Conservation (phyloP, 2,113 vertebrate species). For the Mesitornis unicolor region DNA sequence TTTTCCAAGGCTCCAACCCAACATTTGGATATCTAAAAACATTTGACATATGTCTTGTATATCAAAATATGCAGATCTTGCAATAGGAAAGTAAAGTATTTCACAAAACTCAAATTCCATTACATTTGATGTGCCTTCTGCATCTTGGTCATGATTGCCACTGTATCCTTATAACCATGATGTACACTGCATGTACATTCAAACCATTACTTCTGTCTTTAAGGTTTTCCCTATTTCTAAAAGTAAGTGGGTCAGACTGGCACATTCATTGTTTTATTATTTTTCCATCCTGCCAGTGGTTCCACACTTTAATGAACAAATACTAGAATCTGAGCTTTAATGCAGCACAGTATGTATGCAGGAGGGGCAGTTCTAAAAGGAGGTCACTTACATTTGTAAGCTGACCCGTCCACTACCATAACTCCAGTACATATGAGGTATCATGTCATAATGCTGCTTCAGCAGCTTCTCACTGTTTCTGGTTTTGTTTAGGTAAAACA, state of each 20-base stretch:
- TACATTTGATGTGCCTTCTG: not conserved
- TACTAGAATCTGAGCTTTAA: not conserved
- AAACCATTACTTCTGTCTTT: not conserved
- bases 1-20: not conserved
- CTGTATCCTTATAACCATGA: not conserved
- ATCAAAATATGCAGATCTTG: not conserved
- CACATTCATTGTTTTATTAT: not conserved
- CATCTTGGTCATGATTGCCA: not conserved
- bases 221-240: not conserved
- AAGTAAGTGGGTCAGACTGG: not conserved
- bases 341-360: not conserved
- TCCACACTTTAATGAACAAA: not conserved
- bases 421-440: not conserved
- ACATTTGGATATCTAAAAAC: not conserved
- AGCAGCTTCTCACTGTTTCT: not conserved
- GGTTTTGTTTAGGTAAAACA: not conserved
- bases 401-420: not conserved
- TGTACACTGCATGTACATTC: not conserved
- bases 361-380: slow-evolving; percentile 14
- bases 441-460: not conserved
- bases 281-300: not conserved
- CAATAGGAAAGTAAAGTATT: not conserved
- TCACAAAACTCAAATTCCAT: not conserved
- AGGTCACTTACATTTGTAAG: not conserved
- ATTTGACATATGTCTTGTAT: not conserved